These are phyloP conservation scores for Palythoa grandiflora DNA, from an alignment of 92 coral and sea anemone genomes.

Conservation along the genomic window DNA sequence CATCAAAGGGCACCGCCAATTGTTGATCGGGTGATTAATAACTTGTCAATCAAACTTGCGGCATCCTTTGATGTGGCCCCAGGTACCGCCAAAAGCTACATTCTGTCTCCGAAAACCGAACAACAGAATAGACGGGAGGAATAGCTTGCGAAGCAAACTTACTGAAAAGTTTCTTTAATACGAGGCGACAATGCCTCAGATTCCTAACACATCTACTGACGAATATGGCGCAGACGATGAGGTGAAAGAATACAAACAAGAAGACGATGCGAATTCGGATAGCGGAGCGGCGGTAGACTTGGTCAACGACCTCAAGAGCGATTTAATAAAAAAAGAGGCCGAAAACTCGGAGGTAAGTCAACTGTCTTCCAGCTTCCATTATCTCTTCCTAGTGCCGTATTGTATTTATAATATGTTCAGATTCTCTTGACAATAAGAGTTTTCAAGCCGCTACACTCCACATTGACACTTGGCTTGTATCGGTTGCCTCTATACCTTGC, in stretches of 20 bases:
- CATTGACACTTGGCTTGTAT: constrained; percentile 25
- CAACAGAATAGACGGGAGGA: constrained; percentile 80
- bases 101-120: constrained; percentile 70
- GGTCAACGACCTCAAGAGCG: constrained; percentile 98
- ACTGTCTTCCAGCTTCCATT: constrained; percentile 31
- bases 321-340: constrained; percentile 99
- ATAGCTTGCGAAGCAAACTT: constrained; percentile 62
- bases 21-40: constrained; percentile 98
- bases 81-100: constrained; percentile 83
- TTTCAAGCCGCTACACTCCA: constrained; percentile 47
- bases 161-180: constrained; percentile 52
- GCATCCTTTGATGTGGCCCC: constrained; percentile 91
- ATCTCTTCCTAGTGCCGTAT: not conserved
- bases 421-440: constrained; percentile 35
- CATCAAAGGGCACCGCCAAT: constrained; percentile 51
- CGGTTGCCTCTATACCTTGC: constrained; percentile 14
- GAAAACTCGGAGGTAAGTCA: constrained; percentile 89
- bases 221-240: constrained; percentile 99
- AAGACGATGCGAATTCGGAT: constrained; percentile 96
- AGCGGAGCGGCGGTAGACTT: constrained; percentile 95
- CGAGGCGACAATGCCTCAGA: constrained; percentile 99
- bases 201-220: constrained; percentile 91
- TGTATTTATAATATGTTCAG: constrained; percentile 5
- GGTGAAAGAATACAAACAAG: constrained; percentile 95
- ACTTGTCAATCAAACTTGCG: constrained; percentile 97